Base-by-base conservation (phyloP, 2,888 invertebrate genomes). In the Augiades crinisus region DNA sequence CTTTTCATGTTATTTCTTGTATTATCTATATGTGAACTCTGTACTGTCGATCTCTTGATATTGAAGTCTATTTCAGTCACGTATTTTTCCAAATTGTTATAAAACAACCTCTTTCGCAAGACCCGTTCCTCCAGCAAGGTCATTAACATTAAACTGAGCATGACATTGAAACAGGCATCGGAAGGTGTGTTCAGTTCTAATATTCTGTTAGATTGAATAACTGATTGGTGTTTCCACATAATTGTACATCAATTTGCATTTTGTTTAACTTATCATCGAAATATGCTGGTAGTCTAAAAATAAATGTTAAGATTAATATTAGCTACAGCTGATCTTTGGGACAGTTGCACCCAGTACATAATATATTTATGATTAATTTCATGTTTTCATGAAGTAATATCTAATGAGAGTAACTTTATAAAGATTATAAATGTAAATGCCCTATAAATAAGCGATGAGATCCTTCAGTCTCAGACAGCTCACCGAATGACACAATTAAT, bases 111-210 rank as follows among this genome's bases (percentile, higher is more conserved):
- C 30, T 41, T 41, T 27, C 4, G n/a, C 12, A 22, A 14, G 1
- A 12, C 12, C 31, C 12, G 38, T 56, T 54, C 24, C 5, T 27
- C 36, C 14, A 49, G 34, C 58, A 64, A 66, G 64, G 66, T 66
- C 65, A 66, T 59, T 64, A 64, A 60, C 62, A 57, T 59, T 56
- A 53, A 59, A 58, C 12, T 2, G 1, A 21, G 37, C 38, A 13
- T 38, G 38, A 38, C 13, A 38, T 22, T 38, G 38, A 13, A 38
- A 21, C 3, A 22, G 3, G 12, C 4, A 27, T 10, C 10, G 8
- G n/a, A n/a, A n/a, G n/a, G n/a, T 10, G 10, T 10, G 10, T 27
- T 27, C 4, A 3, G 6, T n/a, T 24, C 1, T n/a, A 22, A n/a
- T 27, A 27, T 27, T 10, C 10, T 27, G 27, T 27, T 27, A 10